Conservation (phyloP, 2,113 vertebrate genomes). For the Centrocercus urophasianus region DNA sequence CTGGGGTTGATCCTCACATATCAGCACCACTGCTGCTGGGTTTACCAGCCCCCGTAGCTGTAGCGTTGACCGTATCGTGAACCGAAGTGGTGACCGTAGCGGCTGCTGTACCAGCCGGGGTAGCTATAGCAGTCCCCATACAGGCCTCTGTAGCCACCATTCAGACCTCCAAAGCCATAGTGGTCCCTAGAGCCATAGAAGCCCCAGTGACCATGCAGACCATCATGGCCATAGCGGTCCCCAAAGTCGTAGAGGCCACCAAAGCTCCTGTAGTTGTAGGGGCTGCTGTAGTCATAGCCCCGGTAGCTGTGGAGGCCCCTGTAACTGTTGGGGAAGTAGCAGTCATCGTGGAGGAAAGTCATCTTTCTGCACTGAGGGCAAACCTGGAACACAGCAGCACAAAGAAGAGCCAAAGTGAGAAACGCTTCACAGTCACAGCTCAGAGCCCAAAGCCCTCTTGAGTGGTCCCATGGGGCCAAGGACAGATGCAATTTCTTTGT, state of each 20-base stretch:
- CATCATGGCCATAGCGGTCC: neutral
- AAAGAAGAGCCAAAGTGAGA: neutral
- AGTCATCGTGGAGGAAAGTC: conserved; percentile 51
- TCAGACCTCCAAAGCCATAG: neutral
- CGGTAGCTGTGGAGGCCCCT: neutral
- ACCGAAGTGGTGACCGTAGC: neutral
- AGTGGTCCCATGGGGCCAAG: fast-evolving
- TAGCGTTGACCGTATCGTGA: neutral
- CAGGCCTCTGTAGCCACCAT: neutral
- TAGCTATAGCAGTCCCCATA: conserved; percentile 24
- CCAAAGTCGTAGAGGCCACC: neutral
- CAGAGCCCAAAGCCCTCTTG: neutral
- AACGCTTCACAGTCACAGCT: neutral
- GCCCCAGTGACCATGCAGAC: neutral
- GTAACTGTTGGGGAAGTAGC: conserved; percentile 3
- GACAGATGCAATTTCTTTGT: neutral
- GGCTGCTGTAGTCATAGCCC: neutral
- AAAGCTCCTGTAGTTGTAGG: neutral
- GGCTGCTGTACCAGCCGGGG: neutral
- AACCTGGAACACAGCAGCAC: neutral
- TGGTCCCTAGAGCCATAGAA: conserved; percentile 6
- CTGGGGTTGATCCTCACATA: neutral
- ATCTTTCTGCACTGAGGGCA: neutral
- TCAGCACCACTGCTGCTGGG: fast-evolving
- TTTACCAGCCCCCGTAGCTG: neutral